phyloP scores from a whole-genome alignment of 2,888 invertebrate species.

The Metellina segmentata region DNA sequence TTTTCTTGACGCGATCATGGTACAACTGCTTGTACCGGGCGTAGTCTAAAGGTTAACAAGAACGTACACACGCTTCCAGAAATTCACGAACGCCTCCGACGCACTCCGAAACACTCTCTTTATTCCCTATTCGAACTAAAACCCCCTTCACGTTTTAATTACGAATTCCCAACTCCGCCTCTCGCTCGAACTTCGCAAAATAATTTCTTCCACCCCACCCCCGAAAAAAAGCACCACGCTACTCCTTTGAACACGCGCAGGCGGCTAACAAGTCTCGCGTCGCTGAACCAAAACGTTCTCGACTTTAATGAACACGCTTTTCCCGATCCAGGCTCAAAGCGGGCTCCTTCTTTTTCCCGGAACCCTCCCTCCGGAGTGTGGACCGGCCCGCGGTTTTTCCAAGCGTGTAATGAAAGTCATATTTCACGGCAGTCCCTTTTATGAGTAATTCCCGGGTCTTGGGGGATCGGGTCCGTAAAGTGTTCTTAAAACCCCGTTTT shows the following conservation, averaged over 20 bases:
- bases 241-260: too few relatives aligned
- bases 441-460: slow-evolving; percentile 64
- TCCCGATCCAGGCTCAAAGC: background rate
- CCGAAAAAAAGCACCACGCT: background rate
- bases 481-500: background rate
- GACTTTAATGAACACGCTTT: background rate
- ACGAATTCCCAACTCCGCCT: background rate
- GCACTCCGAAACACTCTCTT: background rate
- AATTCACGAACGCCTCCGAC: too few relatives aligned
- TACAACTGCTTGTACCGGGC: too few relatives aligned
- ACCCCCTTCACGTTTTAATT: background rate
- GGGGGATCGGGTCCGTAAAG: slow-evolving; percentile 28
- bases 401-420: slow-evolving; percentile 70
- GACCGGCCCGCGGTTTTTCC: slow-evolving; percentile 48
- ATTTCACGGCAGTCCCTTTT: slow-evolving; percentile 63
- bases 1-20: too few relatives aligned
- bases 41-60: too few relatives aligned
- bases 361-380: background rate
- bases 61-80: too few relatives aligned
- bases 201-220: background rate
- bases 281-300: background rate
- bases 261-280: slow-evolving; percentile 30
- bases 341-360: background rate
- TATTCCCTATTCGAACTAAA: background rate
- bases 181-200: background rate